These are phyloP conservation scores for Quadroppia sp. DNA, from an alignment of 2,888 invertebrate species.

Conservation along the genomic window DNA sequence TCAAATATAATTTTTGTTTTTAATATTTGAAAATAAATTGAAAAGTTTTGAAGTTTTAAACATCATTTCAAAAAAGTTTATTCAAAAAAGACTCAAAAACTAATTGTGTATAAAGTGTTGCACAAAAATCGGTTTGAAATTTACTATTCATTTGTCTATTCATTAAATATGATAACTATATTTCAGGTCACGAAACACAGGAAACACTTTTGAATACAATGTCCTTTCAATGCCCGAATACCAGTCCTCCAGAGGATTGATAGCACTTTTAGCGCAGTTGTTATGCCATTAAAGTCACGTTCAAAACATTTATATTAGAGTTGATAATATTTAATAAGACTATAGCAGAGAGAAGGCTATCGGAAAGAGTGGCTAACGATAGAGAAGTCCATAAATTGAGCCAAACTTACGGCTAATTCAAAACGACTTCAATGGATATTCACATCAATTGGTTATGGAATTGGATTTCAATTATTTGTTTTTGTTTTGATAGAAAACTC, in stretches of 20 bases:
- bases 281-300: constrained; percentile 7
- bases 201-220: not conserved
- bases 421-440: constrained; percentile 7
- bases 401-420: not conserved
- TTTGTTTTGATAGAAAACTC: not conserved
- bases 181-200: constrained; percentile 12
- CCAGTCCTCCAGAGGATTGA: not conserved
- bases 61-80: too few species aligned
- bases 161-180: not conserved
- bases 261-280: not conserved
- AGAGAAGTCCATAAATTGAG: not conserved
- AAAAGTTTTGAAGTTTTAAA: too few species aligned
- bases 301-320: constrained; percentile 6
- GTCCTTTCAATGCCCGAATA: not conserved
- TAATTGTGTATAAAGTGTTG: too few species aligned
- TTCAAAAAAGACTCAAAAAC: too few species aligned
- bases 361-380: not conserved
- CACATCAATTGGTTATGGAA: constrained; percentile 16
- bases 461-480: not conserved
- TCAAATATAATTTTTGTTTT: too few species aligned
- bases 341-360: not conserved
- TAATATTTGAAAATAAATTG: too few species aligned
- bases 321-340: constrained; percentile 6
- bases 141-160: not conserved
- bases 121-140: not conserved